A percentile compares a stretch with the other conserved stretches of the same genome.
phyloP scores from a whole-genome alignment of 2,797 vertebrate species.

The Poliocrania exsul region DNA sequence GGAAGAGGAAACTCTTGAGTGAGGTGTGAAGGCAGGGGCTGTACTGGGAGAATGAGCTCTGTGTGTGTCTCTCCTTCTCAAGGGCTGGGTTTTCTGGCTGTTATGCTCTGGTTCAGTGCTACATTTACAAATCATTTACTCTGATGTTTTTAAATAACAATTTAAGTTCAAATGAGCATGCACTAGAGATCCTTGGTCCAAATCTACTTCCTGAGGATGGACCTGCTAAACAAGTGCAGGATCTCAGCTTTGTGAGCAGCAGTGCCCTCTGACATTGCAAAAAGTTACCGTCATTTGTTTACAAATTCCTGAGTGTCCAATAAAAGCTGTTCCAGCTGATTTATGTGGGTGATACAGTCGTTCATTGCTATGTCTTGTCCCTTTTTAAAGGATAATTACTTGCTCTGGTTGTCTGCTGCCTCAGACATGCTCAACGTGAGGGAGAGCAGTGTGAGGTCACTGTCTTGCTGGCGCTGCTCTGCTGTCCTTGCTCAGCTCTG shows the following conservation, averaged over 20 bases:
- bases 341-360: not conserved
- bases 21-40: not conserved
- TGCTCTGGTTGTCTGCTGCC: not conserved
- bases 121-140: rapidly evolving
- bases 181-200: not conserved
- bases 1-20: not conserved
- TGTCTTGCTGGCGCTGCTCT: not conserved
- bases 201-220: not conserved
- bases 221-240: rapidly evolving
- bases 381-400: not conserved
- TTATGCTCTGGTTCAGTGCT: not conserved
- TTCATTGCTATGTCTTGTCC: not conserved
- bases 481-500: not conserved
- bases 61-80: rapidly evolving
- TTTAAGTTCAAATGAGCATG: not conserved
- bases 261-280: not conserved
- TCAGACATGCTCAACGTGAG: rapidly evolving
- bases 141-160: not conserved
- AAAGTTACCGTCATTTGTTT: not conserved
- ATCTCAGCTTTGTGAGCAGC: rapidly evolving
- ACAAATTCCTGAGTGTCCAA: not conserved
- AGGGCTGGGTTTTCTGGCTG: rapidly evolving
- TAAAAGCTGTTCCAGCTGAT: not conserved
- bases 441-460: not conserved
- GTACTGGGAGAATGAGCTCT: not conserved